Percentiles rank a stretch among this genome's conserved stretches.
Evolutionary conservation across 2,113 vertebrate genomes (phyloP).

Genomic region (Vulpes lagopus): DNA sequence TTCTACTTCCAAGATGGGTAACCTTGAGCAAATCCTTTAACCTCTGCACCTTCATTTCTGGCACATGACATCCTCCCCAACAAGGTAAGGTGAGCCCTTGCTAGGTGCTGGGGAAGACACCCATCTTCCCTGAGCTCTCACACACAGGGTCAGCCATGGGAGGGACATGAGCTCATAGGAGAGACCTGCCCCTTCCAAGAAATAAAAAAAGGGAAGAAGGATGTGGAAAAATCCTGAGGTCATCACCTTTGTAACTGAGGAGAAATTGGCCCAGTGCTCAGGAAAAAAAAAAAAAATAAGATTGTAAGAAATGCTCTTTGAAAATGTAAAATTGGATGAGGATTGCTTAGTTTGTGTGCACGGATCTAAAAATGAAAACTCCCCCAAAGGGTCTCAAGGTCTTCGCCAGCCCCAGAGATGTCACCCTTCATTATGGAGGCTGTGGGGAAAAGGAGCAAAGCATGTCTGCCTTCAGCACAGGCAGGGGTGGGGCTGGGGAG

Average conservation of each 20-base stretch:
- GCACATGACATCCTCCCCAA: fast-evolving
- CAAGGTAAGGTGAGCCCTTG: fast-evolving
- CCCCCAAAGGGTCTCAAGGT: neutral
- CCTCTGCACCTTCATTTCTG: neutral
- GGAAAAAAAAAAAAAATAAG: neutral
- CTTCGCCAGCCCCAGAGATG: neutral
- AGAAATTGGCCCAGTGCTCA: neutral
- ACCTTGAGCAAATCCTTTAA: neutral
- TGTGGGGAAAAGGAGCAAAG: neutral
- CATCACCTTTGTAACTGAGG: neutral
- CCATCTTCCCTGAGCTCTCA: neutral
- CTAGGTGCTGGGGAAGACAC: neutral
- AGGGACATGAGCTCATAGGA: too few relatives aligned
- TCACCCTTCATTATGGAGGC: neutral
- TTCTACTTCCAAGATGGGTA: neutral
- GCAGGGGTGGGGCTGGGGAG: fast-evolving
- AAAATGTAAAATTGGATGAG: neutral
- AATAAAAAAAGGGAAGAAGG: neutral
- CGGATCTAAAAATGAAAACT: neutral
- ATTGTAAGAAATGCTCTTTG: neutral
- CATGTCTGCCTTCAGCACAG: neutral
- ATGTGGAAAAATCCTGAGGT: neutral
- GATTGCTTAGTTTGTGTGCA: neutral
- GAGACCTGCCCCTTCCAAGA: neutral
- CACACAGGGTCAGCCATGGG: neutral